Evolutionary conservation across 2,888 invertebrate genomes (phyloP).

Genomic region (Boloria euphrosyne): DNA sequence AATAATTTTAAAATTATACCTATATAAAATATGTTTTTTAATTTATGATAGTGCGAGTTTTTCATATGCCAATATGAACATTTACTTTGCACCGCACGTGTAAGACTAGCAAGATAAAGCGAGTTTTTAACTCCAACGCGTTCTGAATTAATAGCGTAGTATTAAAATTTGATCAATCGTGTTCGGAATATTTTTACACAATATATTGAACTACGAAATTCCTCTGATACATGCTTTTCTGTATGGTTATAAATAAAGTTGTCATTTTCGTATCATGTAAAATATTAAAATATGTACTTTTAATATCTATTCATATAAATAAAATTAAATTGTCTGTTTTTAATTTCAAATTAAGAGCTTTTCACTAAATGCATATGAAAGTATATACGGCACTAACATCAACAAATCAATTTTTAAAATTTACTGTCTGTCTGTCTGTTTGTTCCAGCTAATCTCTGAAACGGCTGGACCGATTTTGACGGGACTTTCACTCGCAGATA

Average conservation of each 20-base stretch:
- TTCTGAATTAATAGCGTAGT: conserved; percentile 19
- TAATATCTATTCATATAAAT: no score
- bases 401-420: no score
- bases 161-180: conserved; percentile 26
- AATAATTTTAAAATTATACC: no score
- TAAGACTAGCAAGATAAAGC: conserved; percentile 9
- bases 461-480: no score
- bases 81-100: neutral
- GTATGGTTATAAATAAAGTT: neutral
- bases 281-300: neutral
- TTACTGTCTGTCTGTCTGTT: no score
- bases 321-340: no score
- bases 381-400: no score
- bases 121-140: conserved; percentile 7
- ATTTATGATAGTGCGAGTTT: neutral
- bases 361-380: no score
- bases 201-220: neutral
- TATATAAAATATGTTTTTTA: neutral
- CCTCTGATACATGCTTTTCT: conserved; percentile 1
- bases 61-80: neutral
- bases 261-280: neutral
- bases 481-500: no score
- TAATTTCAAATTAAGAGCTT: no score
- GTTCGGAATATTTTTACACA: conserved; percentile 23
- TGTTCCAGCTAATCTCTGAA: no score